Evolutionary conservation across 2,888 invertebrate genomes (phyloP).

Genomic region (Papilio demoleus): DNA sequence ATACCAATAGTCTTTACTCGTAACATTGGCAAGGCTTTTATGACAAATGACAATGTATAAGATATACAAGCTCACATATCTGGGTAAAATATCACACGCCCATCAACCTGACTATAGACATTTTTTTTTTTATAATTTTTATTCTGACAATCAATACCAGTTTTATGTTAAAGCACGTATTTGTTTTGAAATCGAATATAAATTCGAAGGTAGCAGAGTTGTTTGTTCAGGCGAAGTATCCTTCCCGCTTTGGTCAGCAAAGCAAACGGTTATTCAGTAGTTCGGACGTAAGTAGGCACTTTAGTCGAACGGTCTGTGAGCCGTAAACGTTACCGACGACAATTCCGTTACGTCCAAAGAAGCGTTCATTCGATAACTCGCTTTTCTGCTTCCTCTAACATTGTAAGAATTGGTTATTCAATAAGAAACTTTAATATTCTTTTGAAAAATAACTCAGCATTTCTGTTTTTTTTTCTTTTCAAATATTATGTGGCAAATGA

Average conservation of each 20-base stretch:
- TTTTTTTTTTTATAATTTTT: no score
- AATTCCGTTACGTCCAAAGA: conserved; percentile 36
- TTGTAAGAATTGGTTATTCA: not conserved
- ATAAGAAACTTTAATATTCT: not conserved
- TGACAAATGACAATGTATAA: not conserved
- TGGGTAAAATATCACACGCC: no score
- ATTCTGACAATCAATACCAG: not conserved
- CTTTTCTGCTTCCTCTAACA: conserved; percentile 37
- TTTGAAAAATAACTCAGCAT: not conserved
- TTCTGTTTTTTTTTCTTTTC: not conserved
- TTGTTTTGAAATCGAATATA: conserved; percentile 55
- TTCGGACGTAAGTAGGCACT: conserved; percentile 55
- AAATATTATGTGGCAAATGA: no score
- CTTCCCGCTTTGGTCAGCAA: conserved; percentile 57
- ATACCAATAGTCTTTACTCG: no score
- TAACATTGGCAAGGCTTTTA: not conserved
- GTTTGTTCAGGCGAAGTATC: conserved; percentile 66
- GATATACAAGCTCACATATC: not conserved
- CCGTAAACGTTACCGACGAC: conserved; percentile 54
- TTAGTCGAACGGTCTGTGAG: conserved; percentile 53
- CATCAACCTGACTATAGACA: no score
- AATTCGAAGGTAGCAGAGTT: conserved; percentile 52
- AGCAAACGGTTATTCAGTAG: conserved; percentile 62
- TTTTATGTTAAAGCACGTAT: conserved; percentile 40
- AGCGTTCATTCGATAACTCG: conserved; percentile 30